A percentile compares a stretch with the other conserved stretches of the same genome.
Evolutionary conservation across 2,113 vertebrate species (phyloP).

Genomic region (Centropristis striata): DNA sequence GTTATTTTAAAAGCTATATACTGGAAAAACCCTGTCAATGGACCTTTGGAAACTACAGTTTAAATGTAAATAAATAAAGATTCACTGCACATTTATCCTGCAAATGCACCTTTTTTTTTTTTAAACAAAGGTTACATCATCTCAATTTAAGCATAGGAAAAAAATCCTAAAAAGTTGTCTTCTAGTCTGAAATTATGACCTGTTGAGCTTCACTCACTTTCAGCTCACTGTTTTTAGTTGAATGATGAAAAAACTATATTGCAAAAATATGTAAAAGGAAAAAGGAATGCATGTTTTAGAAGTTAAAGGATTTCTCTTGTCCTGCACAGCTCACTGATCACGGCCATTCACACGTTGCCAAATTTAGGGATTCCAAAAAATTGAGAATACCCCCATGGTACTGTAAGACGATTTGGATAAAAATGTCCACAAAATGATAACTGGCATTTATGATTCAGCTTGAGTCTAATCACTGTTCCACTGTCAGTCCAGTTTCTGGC

Average conservation of each 20-base stretch:
- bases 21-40: too few species aligned
- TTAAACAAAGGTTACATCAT: too few species aligned
- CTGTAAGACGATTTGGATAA: neutral
- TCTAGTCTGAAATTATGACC: neutral
- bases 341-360: neutral
- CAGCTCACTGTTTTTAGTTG: neutral
- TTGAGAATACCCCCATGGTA: neutral
- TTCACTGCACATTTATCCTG: too few species aligned
- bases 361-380: neutral
- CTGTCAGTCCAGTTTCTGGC: neutral
- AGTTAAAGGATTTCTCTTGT: neutral
- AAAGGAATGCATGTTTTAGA: neutral
- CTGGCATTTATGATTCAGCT: slow-evolving; percentile 2
- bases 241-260: neutral
- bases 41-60: too few species aligned
- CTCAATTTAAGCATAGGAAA: too few species aligned
- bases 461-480: neutral
- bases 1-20: too few species aligned
- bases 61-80: too few species aligned
- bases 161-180: too few species aligned
- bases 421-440: neutral
- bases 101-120: too few species aligned
- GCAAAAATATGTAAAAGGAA: neutral
- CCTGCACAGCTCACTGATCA: neutral
- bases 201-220: neutral